These are phyloP conservation scores for Cheilosia pagana DNA, from an alignment of 2,888 invertebrate genomes.

Conservation along the genomic window DNA sequence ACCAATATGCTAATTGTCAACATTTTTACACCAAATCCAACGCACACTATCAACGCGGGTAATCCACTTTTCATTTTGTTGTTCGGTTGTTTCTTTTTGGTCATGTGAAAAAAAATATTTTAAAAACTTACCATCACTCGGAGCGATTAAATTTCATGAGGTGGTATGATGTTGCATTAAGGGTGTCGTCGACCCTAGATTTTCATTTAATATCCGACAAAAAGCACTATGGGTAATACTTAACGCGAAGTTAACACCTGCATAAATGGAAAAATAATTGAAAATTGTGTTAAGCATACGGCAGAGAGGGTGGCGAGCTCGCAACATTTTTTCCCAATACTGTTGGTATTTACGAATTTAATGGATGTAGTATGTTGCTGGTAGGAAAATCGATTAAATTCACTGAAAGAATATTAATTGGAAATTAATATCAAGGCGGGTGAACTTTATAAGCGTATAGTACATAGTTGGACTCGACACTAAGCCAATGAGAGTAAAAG, in stretches of 20 bases:
- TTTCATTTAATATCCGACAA: constrained; percentile 24
- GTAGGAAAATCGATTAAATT: neutral
- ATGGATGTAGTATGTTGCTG: neutral
- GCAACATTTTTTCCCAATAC: neutral
- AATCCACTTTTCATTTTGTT: too few species aligned
- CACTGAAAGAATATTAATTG: neutral
- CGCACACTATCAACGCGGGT: too few species aligned
- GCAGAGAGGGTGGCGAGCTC: neutral
- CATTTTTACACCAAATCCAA: too few species aligned
- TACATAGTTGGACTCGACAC: too few species aligned
- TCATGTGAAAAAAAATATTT: neutral
- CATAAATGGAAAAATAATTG: constrained; percentile 11
- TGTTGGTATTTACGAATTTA: neutral
- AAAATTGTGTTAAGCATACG: neutral
- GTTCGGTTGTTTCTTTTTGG: too few species aligned
- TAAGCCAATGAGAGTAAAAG: too few species aligned
- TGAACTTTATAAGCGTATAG: too few species aligned
- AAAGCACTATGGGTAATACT: neutral
- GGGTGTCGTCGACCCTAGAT: constrained; percentile 1
- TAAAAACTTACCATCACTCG: neutral
- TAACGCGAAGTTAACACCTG: constrained; percentile 20
- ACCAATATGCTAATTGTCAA: too few species aligned
- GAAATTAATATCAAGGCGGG: too few species aligned
- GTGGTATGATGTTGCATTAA: constrained; percentile 1
- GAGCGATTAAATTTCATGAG: constrained; percentile 10